Evolutionary conservation across 92 coral and sea anemone species (phyloP), one percentile per base, ranked within the genome.

Genomic region (Zoanthus sansibaricus): DNA sequence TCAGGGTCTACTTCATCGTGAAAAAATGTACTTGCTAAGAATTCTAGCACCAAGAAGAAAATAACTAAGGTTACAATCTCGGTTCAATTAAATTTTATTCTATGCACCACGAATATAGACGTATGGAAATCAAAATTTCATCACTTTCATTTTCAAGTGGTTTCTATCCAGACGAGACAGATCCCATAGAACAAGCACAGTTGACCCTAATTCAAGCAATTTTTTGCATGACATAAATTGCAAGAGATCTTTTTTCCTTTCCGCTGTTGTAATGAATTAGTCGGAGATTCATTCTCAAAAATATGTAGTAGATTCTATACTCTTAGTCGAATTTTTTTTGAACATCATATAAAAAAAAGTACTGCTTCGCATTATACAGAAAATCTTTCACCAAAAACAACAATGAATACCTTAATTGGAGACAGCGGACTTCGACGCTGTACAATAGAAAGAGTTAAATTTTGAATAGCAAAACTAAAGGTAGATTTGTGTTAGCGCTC

Each of bases 11-110:
- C 42, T 37, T 37, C 37, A 9, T 55, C 55, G 55, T 78, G 71
- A 44, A 59, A 37, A 62, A 80, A 66, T 80, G 75, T 61, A 80
- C 45, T 78, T 80, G 62, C 75, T 20, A 17, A 47, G 46, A 47
- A 18, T 37, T 25, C 0, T 64, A 80, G 66, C 45, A 46, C 13
- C 44, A 37, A 21, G 56, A 66, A 51, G 7, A 10, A 78, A 5
- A 5, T 18, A 9, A 12, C 11, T n/a, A 59, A 16, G 55, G 2
- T n/a, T 6, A 16, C 7, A 9, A 59, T 20, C 9, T 13, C 20
- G n/a, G 56, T 20, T 9, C 15, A 58, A 55, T 42, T 0, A 58
- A 14, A 2, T 18, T 20, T 76, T 11, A 21, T 52, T 54, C 9
- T 54, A 9, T 14, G 30, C 15, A 37, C 66, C 1, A 54, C 42